Base-by-base conservation (phyloP, 2,888 invertebrate genomes). In the Eupeodes latifasciatus region DNA sequence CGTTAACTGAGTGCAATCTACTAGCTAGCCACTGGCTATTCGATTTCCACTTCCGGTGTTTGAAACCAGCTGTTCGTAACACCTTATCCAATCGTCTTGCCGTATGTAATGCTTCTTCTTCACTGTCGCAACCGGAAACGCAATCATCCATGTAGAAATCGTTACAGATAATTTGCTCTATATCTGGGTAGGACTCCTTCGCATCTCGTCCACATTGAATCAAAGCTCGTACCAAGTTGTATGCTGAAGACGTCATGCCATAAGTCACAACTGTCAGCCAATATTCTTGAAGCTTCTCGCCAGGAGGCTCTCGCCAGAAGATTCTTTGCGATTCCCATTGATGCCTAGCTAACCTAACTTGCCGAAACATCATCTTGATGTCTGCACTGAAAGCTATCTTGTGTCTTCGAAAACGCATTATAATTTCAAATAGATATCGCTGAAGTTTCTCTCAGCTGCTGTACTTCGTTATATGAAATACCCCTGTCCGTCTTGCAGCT, bases 271-370 rank as follows among this genome's bases (percentile, higher is more conserved):
- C n/a, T n/a, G n/a, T n/a, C n/a, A n/a, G n/a, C n/a, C n/a, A n/a
- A n/a, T n/a, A n/a, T n/a, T 5, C 14, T 44, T 5, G 69, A 49
- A 16, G 14, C 10, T 12, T 84, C 78, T 5, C 74, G 61, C 83
- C 84, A 84, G 11, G 79, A 79, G n/a, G 75, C 79, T 59, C 75
- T 5, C 78, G 61, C 83, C 84, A 84, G 11, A 84, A 79, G n/a
- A 80, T 84, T 59, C 75, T 51, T 27, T 80, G 27, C 3, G 27
- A 19, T 14, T 85, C 51, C 81, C 76, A 81, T 51, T 85, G 80
- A 3, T 44, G 19, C n/a, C 12, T 55, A 5, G 44, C 51, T n/a
- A 84, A 36, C 11, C 27, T n/a, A 11, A 81, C 81, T 59, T 81
- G 64, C 14, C 80, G 12, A 12, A 85, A 85, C 76, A 85, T 85